phyloP scores from a whole-genome alignment of 23 tunicate genomes.

The Halocynthia aurantium region DNA sequence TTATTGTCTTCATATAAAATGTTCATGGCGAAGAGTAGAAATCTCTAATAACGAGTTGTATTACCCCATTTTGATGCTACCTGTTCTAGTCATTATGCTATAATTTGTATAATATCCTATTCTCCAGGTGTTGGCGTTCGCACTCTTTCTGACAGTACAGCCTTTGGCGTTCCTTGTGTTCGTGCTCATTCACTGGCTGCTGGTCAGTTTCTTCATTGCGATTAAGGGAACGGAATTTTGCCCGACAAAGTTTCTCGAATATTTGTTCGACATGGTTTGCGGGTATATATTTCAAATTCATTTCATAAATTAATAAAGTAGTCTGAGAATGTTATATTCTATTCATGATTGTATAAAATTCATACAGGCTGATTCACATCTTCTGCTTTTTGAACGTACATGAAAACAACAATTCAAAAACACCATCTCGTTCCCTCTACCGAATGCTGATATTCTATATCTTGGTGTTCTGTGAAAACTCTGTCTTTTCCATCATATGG shows the following conservation, averaged over 20 bases:
- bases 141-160: constrained; percentile 52
- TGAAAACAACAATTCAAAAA: constrained; percentile 16
- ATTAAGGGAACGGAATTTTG: constrained; percentile 48
- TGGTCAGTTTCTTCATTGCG: constrained; percentile 26
- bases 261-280: constrained; percentile 40
- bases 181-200: constrained; percentile 37
- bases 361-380: constrained; percentile 57
- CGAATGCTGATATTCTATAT: constrained; percentile 52
- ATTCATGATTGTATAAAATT: background rate
- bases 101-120: too few species aligned
- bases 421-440: constrained; percentile 13
- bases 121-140: constrained; percentile 71
- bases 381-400: constrained; percentile 84
- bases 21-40: too few species aligned
- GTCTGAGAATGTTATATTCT: background rate
- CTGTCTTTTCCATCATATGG: constrained; percentile 37
- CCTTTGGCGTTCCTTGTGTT: constrained; percentile 46
- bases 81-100: too few species aligned
- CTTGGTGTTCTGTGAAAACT: constrained; percentile 42
- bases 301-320: background rate
- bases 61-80: too few species aligned
- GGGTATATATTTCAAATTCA: constrained; percentile 32
- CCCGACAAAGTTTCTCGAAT: constrained; percentile 24
- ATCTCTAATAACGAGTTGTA: too few species aligned
- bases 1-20: too few species aligned